These are phyloP conservation scores for Brachylomia viminalis DNA, from an alignment of 2,888 invertebrate species.

Conservation along the genomic window DNA sequence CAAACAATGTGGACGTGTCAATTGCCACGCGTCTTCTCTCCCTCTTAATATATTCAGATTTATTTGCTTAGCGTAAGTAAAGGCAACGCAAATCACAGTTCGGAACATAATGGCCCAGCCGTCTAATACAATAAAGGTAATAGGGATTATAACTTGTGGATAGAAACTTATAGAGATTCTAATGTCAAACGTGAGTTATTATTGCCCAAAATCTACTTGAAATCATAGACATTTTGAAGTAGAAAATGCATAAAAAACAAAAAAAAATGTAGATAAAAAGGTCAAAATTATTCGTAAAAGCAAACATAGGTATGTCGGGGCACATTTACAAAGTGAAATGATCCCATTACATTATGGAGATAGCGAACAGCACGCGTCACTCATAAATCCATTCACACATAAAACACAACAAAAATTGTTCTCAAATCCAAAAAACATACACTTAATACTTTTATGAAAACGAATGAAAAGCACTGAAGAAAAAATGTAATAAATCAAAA, in stretches of 20 bases:
- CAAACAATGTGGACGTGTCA: conserved; percentile 43
- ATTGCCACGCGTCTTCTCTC: conserved; percentile 34
- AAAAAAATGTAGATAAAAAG: background rate
- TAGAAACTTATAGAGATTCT: conserved; percentile 58
- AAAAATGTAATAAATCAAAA: background rate
- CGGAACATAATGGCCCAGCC: conserved; percentile 23
- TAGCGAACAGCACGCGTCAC: conserved; percentile 69
- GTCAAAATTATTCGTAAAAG: conserved; percentile 16
- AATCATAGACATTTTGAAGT: background rate
- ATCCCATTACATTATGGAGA: conserved; percentile 79
- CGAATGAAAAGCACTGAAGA: background rate
- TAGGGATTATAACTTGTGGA: conserved; percentile 48
- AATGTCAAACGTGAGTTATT: background rate
- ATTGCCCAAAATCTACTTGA: background rate
- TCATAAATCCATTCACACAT: conserved; percentile 67
- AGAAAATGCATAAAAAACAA: background rate
- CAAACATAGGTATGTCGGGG: conserved; percentile 21
- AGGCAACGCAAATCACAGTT: background rate
- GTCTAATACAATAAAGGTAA: conserved; percentile 37
- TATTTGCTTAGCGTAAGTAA: conserved; percentile 19
- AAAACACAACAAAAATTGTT: conserved; percentile 49
- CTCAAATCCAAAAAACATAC: conserved; percentile 2
- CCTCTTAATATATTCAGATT: conserved; percentile 19
- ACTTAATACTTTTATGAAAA: background rate
- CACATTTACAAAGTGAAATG: conserved; percentile 59